Evolutionary conservation across 1,140 invertebrate species (phyloP).

Genomic region (Drosophila kanapiae): DNA sequence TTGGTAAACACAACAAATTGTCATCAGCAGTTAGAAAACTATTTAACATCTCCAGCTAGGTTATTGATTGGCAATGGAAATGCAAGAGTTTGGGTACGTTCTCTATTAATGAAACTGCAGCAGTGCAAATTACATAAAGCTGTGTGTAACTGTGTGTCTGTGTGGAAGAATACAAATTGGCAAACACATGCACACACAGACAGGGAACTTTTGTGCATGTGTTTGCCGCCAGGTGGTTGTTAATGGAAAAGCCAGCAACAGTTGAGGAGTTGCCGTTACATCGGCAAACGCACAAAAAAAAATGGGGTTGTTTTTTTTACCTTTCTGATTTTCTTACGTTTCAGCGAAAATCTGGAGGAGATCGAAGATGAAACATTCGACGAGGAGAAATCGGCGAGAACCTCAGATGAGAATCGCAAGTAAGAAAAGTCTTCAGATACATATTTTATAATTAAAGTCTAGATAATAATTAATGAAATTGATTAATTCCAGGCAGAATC

Average conservation of each 20-base stretch:
- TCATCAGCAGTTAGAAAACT: not conserved
- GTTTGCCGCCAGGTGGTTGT: slow-evolving; percentile 25
- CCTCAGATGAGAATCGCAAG: slow-evolving; percentile 90
- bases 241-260: slow-evolving; percentile 59
- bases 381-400: slow-evolving; percentile 88
- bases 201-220: slow-evolving; percentile 18
- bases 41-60: too few species aligned
- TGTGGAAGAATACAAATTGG: slow-evolving; percentile 14
- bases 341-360: slow-evolving; percentile 87
- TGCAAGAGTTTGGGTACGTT: slow-evolving; percentile 64
- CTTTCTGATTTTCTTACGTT: slow-evolving; percentile 74
- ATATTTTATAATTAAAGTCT: too few species aligned
- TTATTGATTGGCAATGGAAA: slow-evolving; percentile 18
- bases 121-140: slow-evolving; percentile 49
- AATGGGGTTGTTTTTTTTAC: slow-evolving; percentile 57
- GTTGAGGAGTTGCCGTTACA: slow-evolving; percentile 56
- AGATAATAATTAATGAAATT: not conserved
- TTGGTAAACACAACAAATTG: slow-evolving; percentile 57
- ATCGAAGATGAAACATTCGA: slow-evolving; percentile 88
- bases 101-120: not conserved
- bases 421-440: slow-evolving; percentile 81
- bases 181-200: slow-evolving; percentile 19
- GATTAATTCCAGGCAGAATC: slow-evolving; percentile 90
- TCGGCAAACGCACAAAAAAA: slow-evolving; percentile 11
- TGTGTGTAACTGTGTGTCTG: slow-evolving; percentile 8